Percentiles rank a stretch among this genome's conserved stretches.
Evolutionary conservation across 2,113 vertebrate genomes (phyloP).

Genomic region (Embiotoca jacksoni): DNA sequence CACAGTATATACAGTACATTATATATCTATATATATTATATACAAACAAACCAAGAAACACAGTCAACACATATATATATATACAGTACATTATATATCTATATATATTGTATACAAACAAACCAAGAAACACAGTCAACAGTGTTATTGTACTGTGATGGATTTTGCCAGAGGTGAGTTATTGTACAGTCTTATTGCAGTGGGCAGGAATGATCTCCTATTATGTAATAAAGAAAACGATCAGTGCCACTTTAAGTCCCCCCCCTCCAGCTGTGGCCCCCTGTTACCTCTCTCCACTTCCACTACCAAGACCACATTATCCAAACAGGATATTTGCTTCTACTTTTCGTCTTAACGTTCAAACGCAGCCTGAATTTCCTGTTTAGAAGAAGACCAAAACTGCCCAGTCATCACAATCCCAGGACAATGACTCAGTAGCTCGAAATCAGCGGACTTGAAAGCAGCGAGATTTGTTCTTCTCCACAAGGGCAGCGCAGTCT

Average conservation of each 20-base stretch:
- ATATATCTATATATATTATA: too few relatives aligned
- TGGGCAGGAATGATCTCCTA: too few relatives aligned
- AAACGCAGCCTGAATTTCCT: conserved; percentile 60
- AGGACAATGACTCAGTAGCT: conserved; percentile 52
- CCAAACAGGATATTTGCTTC: conserved; percentile 13
- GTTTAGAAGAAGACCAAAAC: conserved; percentile 44
- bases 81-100: too few relatives aligned
- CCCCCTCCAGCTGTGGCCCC: neutral
- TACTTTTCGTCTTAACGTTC: conserved; percentile 7
- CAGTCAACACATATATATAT: too few relatives aligned
- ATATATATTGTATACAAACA: too few relatives aligned
- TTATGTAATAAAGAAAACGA: neutral
- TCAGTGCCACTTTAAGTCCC: neutral
- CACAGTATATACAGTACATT: too few relatives aligned
- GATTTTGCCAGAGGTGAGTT: too few relatives aligned
- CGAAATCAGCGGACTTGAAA: neutral
- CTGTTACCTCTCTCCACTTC: neutral
- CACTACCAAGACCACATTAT: neutral
- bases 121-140: too few relatives aligned
- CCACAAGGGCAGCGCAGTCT: conserved; percentile 49
- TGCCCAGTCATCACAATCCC: conserved; percentile 60
- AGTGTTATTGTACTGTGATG: too few relatives aligned
- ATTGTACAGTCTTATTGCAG: too few relatives aligned
- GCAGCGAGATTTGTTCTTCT: conserved; percentile 15
- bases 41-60: too few relatives aligned